phyloP scores from a whole-genome alignment of 2,888 invertebrate species.

The Chymomyza procnemis region DNA sequence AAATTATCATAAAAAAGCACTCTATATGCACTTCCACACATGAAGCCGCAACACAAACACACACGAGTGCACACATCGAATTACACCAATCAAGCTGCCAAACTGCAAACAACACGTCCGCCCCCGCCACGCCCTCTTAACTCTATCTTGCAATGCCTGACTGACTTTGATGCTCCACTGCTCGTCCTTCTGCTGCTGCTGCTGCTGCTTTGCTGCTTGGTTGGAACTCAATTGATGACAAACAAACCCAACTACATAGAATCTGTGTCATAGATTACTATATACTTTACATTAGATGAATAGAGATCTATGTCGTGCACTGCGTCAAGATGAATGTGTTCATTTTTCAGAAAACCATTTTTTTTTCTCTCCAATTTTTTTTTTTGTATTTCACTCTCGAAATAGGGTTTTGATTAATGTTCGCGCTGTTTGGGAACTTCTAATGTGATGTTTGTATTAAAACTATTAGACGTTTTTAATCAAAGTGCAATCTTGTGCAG shows the following conservation, averaged over 20 bases:
- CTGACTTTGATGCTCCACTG: background rate
- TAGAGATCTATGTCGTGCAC: background rate
- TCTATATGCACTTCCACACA: constrained; percentile 5
- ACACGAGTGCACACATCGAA: constrained; percentile 28
- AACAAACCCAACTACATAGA: background rate
- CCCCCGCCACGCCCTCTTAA: constrained; percentile 6
- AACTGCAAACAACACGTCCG: constrained; percentile 35
- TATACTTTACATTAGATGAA: background rate
- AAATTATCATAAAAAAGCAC: background rate
- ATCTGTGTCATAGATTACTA: background rate
- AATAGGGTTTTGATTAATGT: no score
- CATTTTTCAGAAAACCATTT: background rate
- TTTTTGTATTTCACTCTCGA: no score
- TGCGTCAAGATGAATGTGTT: background rate
- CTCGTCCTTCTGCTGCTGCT: background rate
- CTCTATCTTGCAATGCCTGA: constrained; percentile 25
- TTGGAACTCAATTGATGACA: constrained; percentile 25
- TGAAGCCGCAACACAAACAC: constrained; percentile 20
- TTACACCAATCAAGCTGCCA: constrained; percentile 40
- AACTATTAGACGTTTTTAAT: no score
- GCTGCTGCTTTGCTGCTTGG: background rate
- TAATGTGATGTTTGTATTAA: no score
- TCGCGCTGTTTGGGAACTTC: no score
- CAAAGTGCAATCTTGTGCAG: no score
- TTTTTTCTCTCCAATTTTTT: no score